Conservation (phyloP, 2,797 vertebrate species). For the Choloepus didactylus region DNA sequence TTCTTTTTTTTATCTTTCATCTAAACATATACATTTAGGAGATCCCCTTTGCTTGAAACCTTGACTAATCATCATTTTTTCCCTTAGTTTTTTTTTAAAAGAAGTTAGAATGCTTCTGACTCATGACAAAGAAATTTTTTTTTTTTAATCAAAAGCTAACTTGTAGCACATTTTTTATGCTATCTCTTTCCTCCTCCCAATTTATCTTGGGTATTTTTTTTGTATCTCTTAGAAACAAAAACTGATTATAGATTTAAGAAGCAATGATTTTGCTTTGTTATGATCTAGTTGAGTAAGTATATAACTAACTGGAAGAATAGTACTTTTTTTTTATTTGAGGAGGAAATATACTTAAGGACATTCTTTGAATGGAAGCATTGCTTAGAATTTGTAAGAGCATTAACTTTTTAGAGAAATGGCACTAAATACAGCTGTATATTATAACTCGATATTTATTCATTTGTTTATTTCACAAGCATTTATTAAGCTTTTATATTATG, state of each 20-base stretch:
- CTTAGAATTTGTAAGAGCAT: background rate
- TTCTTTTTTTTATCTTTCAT: constrained; percentile 56
- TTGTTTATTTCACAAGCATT: background rate
- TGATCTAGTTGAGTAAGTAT: background rate
- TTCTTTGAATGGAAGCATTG: background rate
- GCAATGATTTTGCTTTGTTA: constrained; percentile 33
- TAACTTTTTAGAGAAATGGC: background rate
- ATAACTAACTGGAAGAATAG: background rate
- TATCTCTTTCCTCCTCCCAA: background rate
- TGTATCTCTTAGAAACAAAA: constrained; percentile 7
- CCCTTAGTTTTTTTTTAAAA: constrained; percentile 5
- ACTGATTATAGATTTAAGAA: constrained; percentile 29
- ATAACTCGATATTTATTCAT: background rate
- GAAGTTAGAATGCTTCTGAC: background rate
- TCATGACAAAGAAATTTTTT: background rate
- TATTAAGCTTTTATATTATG: background rate
- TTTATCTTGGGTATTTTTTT: constrained; percentile 43
- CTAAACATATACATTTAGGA: constrained; percentile 24
- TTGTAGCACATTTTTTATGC: background rate
- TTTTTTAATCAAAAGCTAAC: background rate
- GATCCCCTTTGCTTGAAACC: background rate
- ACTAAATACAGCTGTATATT: background rate
- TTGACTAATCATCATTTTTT: constrained; percentile 1
- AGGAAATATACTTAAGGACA: background rate
- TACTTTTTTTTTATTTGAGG: constrained; percentile 14